Evolutionary conservation across 30 jellyfish, hydroid and myxozoan species (phyloP), one percentile per base, ranked within the genome.

Genomic region (Rhopilema esculentum): DNA sequence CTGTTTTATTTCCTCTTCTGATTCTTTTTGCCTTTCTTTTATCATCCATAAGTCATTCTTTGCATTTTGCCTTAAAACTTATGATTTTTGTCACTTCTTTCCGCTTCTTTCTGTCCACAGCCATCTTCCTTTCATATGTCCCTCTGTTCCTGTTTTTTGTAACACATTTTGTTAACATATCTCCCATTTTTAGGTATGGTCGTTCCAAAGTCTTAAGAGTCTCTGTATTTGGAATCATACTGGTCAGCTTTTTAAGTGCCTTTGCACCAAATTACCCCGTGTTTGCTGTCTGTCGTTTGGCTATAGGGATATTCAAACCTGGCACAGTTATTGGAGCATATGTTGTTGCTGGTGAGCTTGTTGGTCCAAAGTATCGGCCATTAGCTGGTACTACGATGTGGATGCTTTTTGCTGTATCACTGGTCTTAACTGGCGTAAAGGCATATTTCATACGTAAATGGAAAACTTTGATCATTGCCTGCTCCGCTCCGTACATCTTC

Each of bases 381-480:
- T 26, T 63, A 0, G 96, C 98, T 21, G 98, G 98, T 8, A 74
- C 85, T 16, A 19, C 75, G n/a, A 53, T 88, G 82, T 93, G 97
- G 97, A 72, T 93, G 1, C 71, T 75, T 49, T 82, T 87, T 72
- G 76, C 96, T 32, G 75, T 87, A 2, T 85, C 97, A 8, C 79
- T 93, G 91, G 89, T 85, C 32, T 69, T 88, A 66, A 91, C 93
- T 49, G 98, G 98, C 8, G 75, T 93, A 32, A 88, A 93, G 52
- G 98, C 98, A 17, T 93, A 93, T 81, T 86, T 87, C 33, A 77
- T 93, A 22, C 85, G 97, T 24, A 79, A 87, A 77, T 93, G 98
- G 98, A 93, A 93, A 80, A 77, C 21, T 16, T 83, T 93, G 28
- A 20, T 93, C 31, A 81, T 93, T 25, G 80, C 80, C 1, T 87